Conservation (phyloP, 1,140 invertebrate genomes). For the Scaptomyza montana region DNA sequence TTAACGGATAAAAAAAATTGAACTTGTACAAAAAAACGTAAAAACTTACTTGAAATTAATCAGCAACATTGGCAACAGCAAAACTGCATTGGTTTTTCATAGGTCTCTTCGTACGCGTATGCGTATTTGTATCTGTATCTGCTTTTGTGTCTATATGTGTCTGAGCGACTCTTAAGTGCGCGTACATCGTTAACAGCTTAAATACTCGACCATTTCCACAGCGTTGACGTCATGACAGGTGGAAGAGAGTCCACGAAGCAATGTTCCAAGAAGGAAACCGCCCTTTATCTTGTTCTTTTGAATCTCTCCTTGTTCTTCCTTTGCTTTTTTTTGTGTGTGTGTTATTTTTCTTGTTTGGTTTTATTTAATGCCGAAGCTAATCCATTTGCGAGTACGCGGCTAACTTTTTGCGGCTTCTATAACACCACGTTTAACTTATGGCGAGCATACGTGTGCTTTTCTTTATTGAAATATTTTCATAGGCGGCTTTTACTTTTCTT, state of each 20-base stretch:
- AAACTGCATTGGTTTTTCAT: constrained; percentile 61
- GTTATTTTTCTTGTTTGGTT: constrained; percentile 15
- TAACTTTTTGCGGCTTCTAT: constrained; percentile 47
- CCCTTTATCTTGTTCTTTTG: constrained; percentile 14
- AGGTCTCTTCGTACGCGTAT: constrained; percentile 19
- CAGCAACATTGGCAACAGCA: constrained; percentile 59
- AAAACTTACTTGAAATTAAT: constrained; percentile 79
- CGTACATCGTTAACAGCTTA: constrained; percentile 79
- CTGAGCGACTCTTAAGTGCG: constrained; percentile 56
- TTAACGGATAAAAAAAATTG: constrained; percentile 8
- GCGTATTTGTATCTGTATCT: constrained; percentile 37
- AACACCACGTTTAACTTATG: constrained; percentile 40
- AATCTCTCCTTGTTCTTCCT: constrained; percentile 11
- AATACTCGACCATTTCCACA: constrained; percentile 72
- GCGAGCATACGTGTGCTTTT: constrained; percentile 60
- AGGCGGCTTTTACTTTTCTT: constrained; percentile 66
- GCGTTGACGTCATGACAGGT: constrained; percentile 61
- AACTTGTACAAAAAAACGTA: constrained; percentile 41
- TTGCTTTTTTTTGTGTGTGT: constrained; percentile 34
- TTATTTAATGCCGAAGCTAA: constrained; percentile 66
- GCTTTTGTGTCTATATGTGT: constrained; percentile 15
- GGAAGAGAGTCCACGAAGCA: constrained; percentile 21
- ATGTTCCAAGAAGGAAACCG: constrained; percentile 42
- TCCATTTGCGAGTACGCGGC: constrained; percentile 60
- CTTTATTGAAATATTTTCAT: constrained; percentile 75